Conservation (phyloP, 2,113 vertebrate genomes). For the Vimba vimba region DNA sequence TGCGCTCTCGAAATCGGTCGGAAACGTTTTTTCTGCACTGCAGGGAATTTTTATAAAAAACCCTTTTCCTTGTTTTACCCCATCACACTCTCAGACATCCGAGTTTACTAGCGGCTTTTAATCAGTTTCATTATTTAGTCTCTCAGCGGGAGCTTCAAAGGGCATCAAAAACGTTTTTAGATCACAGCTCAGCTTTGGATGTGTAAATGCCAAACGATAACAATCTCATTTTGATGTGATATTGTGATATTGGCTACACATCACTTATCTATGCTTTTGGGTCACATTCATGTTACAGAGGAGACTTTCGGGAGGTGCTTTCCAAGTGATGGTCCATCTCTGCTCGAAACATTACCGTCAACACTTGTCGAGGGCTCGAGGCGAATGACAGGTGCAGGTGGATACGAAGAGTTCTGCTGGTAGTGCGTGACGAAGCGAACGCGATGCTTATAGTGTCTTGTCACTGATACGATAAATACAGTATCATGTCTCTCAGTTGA, state of each 20-base stretch:
- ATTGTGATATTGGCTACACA: neutral
- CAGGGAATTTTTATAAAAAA: neutral
- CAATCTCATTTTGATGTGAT: neutral
- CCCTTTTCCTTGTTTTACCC: neutral
- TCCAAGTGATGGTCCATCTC: no score
- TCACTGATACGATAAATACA: constrained; percentile 1
- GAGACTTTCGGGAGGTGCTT: neutral
- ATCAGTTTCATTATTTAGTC: neutral
- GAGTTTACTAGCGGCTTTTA: neutral
- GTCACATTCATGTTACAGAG: neutral
- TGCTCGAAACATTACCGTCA: neutral
- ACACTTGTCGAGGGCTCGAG: neutral
- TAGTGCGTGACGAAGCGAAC: neutral
- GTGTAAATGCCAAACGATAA: neutral
- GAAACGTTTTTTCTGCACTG: neutral
- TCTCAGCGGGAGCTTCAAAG: constrained; percentile 1
- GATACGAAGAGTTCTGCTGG: neutral
- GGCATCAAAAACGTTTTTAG: constrained; percentile 3
- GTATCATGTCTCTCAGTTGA: neutral
- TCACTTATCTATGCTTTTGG: neutral
- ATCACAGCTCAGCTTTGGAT: constrained; percentile 15
- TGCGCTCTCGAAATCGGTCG: neutral
- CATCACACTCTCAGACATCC: neutral
- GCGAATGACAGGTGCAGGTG: neutral
- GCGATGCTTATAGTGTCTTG: neutral